phyloP scores from a whole-genome alignment of 1,140 invertebrate genomes.

The Diuraphis noxia region DNA sequence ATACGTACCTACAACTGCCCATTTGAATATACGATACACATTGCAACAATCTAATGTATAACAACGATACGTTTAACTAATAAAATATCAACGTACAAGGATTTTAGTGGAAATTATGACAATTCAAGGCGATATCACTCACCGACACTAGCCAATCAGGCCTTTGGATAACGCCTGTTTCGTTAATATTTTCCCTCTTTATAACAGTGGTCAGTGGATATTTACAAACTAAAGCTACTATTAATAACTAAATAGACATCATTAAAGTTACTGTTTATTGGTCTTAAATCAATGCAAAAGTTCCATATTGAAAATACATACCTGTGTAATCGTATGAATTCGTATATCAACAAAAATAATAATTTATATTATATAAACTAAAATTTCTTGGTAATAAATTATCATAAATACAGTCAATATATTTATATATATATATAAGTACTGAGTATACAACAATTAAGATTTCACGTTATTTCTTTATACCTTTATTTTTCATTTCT shows the following conservation, averaged over 20 bases:
- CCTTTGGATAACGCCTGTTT: constrained; percentile 45
- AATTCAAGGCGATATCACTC: constrained; percentile 16
- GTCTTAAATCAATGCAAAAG: background rate
- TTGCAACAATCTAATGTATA: constrained; percentile 34
- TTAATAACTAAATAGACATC: background rate
- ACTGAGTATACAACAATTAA: background rate
- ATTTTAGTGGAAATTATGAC: constrained; percentile 22
- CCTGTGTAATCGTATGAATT: no score
- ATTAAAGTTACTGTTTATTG: background rate
- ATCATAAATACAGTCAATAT: background rate
- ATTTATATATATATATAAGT: background rate
- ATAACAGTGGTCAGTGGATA: no score
- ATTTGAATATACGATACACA: constrained; percentile 45
- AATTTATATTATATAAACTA: background rate
- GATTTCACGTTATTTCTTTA: no score
- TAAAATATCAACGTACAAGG: background rate
- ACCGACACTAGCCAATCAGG: constrained; percentile 19
- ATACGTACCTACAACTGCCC: background rate
- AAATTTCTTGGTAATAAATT: background rate
- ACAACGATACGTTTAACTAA: background rate
- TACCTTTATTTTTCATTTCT: background rate
- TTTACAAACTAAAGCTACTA: background rate
- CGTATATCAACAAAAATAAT: no score
- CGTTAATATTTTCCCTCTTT: background rate
- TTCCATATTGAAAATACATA: background rate